A percentile compares a stretch with the other conserved stretches of the same genome.
These are phyloP conservation scores for Hydrozoanthus tunicans DNA, from an alignment of 64 coral and sea anemone species.

Conservation along the genomic window DNA sequence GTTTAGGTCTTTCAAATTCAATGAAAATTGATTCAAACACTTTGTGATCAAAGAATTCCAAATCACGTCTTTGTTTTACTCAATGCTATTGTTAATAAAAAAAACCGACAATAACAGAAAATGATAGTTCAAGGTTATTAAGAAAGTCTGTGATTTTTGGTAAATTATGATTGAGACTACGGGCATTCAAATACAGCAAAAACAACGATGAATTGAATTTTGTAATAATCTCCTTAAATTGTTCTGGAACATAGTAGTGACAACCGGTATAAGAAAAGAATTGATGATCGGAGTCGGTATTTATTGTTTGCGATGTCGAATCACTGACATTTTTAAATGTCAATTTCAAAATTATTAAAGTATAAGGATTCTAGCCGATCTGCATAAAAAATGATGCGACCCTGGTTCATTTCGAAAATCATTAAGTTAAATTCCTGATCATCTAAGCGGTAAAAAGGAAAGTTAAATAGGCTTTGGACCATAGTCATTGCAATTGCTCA, in stretches of 20 bases:
- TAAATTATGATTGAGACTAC: not conserved
- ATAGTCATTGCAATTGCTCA: constrained; percentile 5
- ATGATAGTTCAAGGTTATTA: not conserved
- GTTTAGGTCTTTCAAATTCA: not conserved
- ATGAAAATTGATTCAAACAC: too few relatives aligned
- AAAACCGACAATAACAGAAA: not conserved
- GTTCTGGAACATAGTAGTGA: too few relatives aligned
- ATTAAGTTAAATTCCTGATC: constrained; percentile 11
- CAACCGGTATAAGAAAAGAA: too few relatives aligned
- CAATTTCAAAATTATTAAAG: not conserved
- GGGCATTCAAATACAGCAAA: too few relatives aligned
- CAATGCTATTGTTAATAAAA: not conserved
- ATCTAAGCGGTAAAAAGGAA: constrained; percentile 4
- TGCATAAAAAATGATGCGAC: not conserved
- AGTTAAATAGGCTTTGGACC: constrained; percentile 15
- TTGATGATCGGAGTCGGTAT: too few relatives aligned
- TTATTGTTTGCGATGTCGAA: too few relatives aligned
- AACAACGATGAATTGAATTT: not conserved
- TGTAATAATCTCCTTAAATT: too few relatives aligned
- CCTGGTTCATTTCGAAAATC: constrained; percentile 34
- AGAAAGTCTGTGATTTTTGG: not conserved
- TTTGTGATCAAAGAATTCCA: not conserved
- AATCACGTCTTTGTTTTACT: not conserved
- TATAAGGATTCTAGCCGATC: not conserved
- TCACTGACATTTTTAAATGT: too few relatives aligned